phyloP scores from a whole-genome alignment of 2,113 vertebrate genomes.

The Triplophysa dalaica region DNA sequence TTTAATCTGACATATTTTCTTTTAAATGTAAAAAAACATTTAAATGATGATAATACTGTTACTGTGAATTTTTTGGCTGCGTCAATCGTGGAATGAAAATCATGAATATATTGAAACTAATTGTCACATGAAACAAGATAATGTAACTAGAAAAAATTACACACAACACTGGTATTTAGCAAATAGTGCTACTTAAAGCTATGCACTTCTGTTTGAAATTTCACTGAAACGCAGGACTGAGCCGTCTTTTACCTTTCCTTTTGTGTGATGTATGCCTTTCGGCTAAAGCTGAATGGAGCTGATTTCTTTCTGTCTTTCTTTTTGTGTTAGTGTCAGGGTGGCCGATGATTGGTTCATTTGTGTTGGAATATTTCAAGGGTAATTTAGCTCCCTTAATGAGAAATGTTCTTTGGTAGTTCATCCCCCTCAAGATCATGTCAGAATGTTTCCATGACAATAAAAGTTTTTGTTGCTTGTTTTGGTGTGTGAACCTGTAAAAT shows the following conservation, averaged over 20 bases:
- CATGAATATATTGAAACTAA: background rate
- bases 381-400: slow-evolving; percentile 36
- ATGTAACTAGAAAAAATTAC: background rate
- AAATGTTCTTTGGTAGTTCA: slow-evolving; percentile 8
- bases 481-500: slow-evolving; percentile 6
- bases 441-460: slow-evolving; percentile 27
- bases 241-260: background rate
- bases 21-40: too few species aligned
- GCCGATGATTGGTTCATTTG: slow-evolving; percentile 21
- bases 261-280: slow-evolving; percentile 39
- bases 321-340: slow-evolving; percentile 35
- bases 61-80: too few species aligned
- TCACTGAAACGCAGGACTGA: background rate
- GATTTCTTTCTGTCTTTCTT: slow-evolving; percentile 45
- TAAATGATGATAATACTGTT: too few species aligned
- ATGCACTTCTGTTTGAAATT: background rate
- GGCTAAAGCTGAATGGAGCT: slow-evolving; percentile 37
- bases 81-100: too few species aligned
- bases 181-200: background rate
- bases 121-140: background rate
- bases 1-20: too few species aligned
- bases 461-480: background rate
- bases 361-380: slow-evolving; percentile 40
- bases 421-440: background rate
- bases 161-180: background rate